Evolutionary conservation across 1,140 invertebrate species (phyloP), one percentile per base, ranked within the genome.

Genomic region (Odontomachus brunneus): DNA sequence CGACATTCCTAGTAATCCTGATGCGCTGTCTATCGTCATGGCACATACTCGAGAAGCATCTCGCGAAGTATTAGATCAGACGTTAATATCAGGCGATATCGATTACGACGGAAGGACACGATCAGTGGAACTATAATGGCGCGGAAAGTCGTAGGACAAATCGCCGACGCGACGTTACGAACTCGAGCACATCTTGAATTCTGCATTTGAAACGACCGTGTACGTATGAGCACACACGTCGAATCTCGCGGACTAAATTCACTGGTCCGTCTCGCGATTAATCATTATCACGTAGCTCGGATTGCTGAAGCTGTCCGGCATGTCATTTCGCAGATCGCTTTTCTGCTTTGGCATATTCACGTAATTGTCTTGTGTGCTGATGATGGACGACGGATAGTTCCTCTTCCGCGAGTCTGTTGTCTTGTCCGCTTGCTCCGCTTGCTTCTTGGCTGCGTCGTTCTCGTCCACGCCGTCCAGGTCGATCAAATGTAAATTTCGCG

Each of bases 281-380:
- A 24, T 51, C 29, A 91, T 84, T 29, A 89, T 90, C 48, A 94
- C 88, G 65, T 95, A 95, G 69, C 93, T 94, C 4, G 94, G 94
- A 91, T 95, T 95, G 33, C 92, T 92, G 72, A 94, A 95, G 60
- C 92, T 92, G 44, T 92, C 90, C 1, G 91, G 90, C 49, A 89
- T 53, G 19, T 95, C 94, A 17, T 93, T 94, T 44, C 94, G 93
- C 24, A 94, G 92, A 80, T 94, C 94, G 83, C 94, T 95, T 84
- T 95, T 95, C 62, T 95, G 92, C 57, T 91, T 91, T 0, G 94
- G 94, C 92, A 96, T 96, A 87, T 95, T 96, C 5, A 95, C 93
- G 83, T 96, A 96, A 91, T 96, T 95, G 78, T 95, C 94, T 62
- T 92, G 89, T 3, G 91, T 90, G 72, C 93, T 92, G 82, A 95